Evolutionary conservation across 2,113 vertebrate species (phyloP), one percentile per base, ranked within the genome.

Genomic region (Archocentrus centrarchus): DNA sequence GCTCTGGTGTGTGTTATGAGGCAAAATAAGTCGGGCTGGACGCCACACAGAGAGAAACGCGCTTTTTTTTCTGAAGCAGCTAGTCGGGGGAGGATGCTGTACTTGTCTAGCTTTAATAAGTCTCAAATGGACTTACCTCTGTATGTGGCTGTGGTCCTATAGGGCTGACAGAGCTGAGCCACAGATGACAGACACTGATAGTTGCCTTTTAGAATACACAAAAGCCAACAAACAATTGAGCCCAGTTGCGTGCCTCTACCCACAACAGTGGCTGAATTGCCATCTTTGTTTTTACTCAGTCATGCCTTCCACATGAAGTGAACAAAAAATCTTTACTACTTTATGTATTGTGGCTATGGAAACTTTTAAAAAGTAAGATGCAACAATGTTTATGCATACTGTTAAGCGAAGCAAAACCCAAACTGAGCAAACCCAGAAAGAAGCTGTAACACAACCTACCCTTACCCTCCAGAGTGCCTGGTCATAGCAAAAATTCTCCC

Each of bases 1-100:
- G 24, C 57, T 79, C 83, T 77, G 76, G 78, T 82, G 84, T 87
- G 85, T 87, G 86, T 89, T 83, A 88, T 85, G 81, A 87, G 83
- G 59, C 61, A 84, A 89, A 79, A 64, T 50, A 44, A 73, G 75
- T 86, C 60, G 18, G 30, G 68, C 81, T 75, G 80, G 63, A 80
- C 77, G 24, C 59, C 58, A 80, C 55, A 76, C 85, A 87, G 70
- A 76, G 66, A 64, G 58, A 27, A 55, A 59, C 53, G 41, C 30
- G n/a, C n/a, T 44, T 57, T 14, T 80, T 80, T 24, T 82, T 61
- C 57, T 20, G 6, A 59, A 75, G 76, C 0, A 55, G 58, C 18
- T 61, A 39, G 77, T 63, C n/a, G 8, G 14, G 37, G 30, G 10
- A 75, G 10, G 77, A 14, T 55, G 27, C n/a, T 81, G 76, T 83